A percentile compares a stretch with the other conserved stretches of the same genome.
Evolutionary conservation across 2,113 vertebrate species (phyloP).

Genomic region (Atlantisia rogersi): DNA sequence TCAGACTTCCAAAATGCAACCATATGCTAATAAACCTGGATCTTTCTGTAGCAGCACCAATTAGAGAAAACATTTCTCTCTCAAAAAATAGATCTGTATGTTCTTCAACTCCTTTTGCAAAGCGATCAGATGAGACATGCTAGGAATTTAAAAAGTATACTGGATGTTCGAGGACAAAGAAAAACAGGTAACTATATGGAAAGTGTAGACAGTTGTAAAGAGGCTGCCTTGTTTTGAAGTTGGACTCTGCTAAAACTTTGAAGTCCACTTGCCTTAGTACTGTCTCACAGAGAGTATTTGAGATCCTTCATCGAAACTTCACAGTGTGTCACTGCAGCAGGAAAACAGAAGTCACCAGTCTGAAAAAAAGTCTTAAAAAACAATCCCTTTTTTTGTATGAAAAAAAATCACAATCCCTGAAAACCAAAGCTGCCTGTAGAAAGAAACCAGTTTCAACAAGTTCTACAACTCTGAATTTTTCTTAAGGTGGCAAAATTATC

Average conservation of each 20-base stretch:
- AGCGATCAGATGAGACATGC: not conserved
- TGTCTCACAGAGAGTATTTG: not conserved
- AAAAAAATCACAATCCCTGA: not conserved
- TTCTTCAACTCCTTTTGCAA: not conserved
- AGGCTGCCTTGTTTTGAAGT: not conserved
- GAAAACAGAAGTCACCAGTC: not conserved
- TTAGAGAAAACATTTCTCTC: not conserved
- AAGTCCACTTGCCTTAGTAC: not conserved
- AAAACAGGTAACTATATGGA: not conserved
- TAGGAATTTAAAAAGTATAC: not conserved
- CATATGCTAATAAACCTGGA: constrained; percentile 12
- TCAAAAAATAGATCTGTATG: not conserved
- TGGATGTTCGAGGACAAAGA: not conserved
- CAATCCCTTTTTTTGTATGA: fast-evolving
- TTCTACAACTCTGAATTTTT: not conserved
- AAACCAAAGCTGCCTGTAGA: not conserved
- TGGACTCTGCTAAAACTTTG: not conserved
- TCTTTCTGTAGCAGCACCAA: not conserved
- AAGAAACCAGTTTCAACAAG: not conserved
- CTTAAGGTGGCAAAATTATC: not conserved
- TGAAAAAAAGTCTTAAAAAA: not conserved
- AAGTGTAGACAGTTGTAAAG: not conserved
- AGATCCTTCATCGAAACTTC: not conserved
- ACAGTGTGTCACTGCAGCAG: not conserved
- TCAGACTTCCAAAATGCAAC: constrained; percentile 12